phyloP scores from a whole-genome alignment of 1,140 invertebrate genomes.

The Globodera ellingtonae region DNA sequence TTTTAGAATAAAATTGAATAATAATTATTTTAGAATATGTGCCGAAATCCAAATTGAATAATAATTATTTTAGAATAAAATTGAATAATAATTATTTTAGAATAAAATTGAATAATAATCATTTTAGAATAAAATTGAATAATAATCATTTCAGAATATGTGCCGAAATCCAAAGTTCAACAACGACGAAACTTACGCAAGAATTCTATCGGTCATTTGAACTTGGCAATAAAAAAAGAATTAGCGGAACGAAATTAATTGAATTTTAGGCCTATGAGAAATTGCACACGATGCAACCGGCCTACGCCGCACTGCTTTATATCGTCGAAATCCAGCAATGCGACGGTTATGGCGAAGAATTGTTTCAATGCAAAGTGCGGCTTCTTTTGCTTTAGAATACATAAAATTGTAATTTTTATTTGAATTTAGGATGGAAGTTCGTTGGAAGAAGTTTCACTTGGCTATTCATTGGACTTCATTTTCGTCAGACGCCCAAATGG shows the following conservation, averaged over 20 bases:
- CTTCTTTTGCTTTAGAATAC: no score
- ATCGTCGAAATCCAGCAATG: slow-evolving; percentile 56
- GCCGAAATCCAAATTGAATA: slow-evolving; percentile 32
- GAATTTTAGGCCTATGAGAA: slow-evolving; percentile 47
- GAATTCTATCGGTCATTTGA: slow-evolving; percentile 2
- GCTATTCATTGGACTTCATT: slow-evolving; percentile 47
- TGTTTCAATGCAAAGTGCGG: slow-evolving; percentile 42
- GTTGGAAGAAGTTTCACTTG: slow-evolving; percentile 42
- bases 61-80: slow-evolving; percentile 32
- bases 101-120: not conserved
- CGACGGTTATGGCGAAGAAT: slow-evolving; percentile 55
- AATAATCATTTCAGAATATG: slow-evolving; percentile 34
- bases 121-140: slow-evolving; percentile 34
- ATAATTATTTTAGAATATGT: slow-evolving; percentile 39
- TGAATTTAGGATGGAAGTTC: slow-evolving; percentile 49
- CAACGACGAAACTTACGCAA: slow-evolving; percentile 37
- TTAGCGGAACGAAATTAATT: not conserved
- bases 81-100: no score
- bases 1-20: no score
- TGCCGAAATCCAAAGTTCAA: slow-evolving; percentile 43
- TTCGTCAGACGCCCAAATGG: slow-evolving; percentile 49
- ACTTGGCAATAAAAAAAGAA: slow-evolving; percentile 9
- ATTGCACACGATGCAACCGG: slow-evolving; percentile 48
- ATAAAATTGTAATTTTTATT: slow-evolving; percentile 23
- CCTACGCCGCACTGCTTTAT: slow-evolving; percentile 50